These are phyloP conservation scores for Teleiodes luculella DNA, from an alignment of 2,888 invertebrate species.

Conservation along the genomic window DNA sequence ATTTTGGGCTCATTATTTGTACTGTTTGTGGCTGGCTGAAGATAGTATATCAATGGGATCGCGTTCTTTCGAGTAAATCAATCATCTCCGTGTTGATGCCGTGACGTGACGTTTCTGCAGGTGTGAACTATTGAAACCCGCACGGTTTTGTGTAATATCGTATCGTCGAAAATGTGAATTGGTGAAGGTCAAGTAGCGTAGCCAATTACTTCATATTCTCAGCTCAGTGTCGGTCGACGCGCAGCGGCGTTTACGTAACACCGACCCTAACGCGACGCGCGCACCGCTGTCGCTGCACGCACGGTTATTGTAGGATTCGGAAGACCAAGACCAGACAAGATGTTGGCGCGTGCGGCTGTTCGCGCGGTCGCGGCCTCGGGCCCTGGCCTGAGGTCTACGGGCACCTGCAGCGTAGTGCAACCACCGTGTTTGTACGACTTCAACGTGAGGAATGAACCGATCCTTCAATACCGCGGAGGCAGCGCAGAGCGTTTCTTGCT, in stretches of 20 bases:
- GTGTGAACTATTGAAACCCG: neutral
- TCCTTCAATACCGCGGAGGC: conserved; percentile 88
- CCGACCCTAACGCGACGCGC: conserved; percentile 19
- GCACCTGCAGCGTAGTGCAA: conserved; percentile 81
- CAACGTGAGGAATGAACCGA: conserved; percentile 86
- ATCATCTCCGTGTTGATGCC: neutral
- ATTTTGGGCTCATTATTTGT: neutral
- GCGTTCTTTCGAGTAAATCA: neutral
- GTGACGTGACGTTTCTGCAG: neutral
- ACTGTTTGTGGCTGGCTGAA: neutral
- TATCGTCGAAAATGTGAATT: conserved; percentile 70
- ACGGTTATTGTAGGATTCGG: neutral
- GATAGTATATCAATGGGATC: neutral
- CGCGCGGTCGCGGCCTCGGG: conserved; percentile 81
- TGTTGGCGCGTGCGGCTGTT: neutral
- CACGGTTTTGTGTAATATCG: conserved; percentile 25
- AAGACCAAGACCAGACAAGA: conserved; percentile 41
- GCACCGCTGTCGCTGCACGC: conserved; percentile 10
- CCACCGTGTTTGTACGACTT: conserved; percentile 82
- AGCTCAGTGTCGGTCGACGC: conserved; percentile 17
- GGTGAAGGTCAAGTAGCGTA: conserved; percentile 50
- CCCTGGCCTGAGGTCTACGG: conserved; percentile 53
- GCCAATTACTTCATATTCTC: conserved; percentile 33
- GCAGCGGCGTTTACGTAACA: conserved; percentile 40
- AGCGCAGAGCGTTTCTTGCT: conserved; percentile 89